Conservation (phyloP, 2,113 vertebrate genomes). For the Ceyx cyanopectus region DNA sequence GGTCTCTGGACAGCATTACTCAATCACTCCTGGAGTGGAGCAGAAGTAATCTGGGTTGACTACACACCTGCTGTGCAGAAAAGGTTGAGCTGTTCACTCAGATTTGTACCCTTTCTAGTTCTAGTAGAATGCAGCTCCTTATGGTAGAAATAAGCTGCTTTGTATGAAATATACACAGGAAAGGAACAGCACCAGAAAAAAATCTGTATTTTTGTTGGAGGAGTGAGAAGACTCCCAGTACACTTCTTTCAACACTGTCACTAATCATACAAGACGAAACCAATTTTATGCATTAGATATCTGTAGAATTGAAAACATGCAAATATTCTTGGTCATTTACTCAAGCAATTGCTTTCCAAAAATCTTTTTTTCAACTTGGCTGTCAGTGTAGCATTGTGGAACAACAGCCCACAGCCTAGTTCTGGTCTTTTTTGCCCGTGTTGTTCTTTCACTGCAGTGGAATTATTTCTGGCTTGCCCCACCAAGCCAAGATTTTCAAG, state of each 20-base stretch:
- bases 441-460: background rate
- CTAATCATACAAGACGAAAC: background rate
- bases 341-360: background rate
- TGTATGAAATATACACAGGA: background rate
- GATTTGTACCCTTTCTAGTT: background rate
- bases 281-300: background rate
- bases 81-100: background rate
- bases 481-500: background rate
- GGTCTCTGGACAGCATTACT: background rate
- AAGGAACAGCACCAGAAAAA: background rate
- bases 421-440: background rate
- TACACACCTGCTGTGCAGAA: background rate
- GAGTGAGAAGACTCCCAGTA: background rate
- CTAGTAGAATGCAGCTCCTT: background rate
- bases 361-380: background rate
- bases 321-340: background rate
- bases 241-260: background rate
- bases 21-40: background rate
- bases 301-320: background rate
- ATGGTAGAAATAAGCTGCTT: background rate
- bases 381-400: background rate
- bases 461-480: background rate
- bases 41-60: conserved; percentile 6
- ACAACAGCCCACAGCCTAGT: background rate
- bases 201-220: background rate